Conservation (phyloP, 2,888 invertebrate genomes). For the Drosophila villosipedis region DNA sequence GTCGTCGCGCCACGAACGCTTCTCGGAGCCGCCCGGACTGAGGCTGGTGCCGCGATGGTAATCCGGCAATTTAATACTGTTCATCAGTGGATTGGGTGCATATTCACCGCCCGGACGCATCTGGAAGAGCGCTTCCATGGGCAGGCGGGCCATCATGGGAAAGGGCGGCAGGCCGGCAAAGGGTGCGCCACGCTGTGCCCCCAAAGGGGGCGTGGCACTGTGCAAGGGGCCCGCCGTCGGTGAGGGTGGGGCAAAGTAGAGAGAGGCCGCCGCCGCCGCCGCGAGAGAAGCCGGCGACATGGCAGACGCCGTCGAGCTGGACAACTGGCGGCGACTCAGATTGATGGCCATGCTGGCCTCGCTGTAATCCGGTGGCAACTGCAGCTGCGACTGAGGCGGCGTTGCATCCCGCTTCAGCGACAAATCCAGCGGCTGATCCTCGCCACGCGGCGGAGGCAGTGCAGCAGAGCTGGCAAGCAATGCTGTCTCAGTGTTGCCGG, state of each 20-base stretch:
- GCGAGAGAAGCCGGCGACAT: constrained; percentile 76
- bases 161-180: constrained; percentile 79
- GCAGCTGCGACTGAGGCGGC: constrained; percentile 86
- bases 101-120: constrained; percentile 87
- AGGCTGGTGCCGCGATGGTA: constrained; percentile 87
- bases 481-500: constrained; percentile 15
- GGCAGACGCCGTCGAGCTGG: constrained; percentile 84
- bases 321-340: constrained; percentile 89
- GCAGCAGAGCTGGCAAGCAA: constrained; percentile 14
- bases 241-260: constrained; percentile 80
- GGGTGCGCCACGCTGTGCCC: constrained; percentile 35
- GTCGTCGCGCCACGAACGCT: constrained; percentile 88
- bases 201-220: constrained; percentile 64
- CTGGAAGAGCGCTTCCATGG: constrained; percentile 89
- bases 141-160: constrained; percentile 86
- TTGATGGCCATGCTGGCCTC: constrained; percentile 89
- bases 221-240: constrained; percentile 60
- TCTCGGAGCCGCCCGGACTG: constrained; percentile 89
- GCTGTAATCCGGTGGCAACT: constrained; percentile 85
- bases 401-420: constrained; percentile 92
- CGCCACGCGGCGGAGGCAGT: constrained; percentile 56
- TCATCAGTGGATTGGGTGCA: constrained; percentile 87
- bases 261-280: constrained; percentile 76
- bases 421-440: constrained; percentile 95
- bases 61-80: constrained; percentile 86